A percentile compares a stretch with the other conserved stretches of the same genome.
Conservation (phyloP, 2,113 vertebrate species). For the Chamaea fasciata region DNA sequence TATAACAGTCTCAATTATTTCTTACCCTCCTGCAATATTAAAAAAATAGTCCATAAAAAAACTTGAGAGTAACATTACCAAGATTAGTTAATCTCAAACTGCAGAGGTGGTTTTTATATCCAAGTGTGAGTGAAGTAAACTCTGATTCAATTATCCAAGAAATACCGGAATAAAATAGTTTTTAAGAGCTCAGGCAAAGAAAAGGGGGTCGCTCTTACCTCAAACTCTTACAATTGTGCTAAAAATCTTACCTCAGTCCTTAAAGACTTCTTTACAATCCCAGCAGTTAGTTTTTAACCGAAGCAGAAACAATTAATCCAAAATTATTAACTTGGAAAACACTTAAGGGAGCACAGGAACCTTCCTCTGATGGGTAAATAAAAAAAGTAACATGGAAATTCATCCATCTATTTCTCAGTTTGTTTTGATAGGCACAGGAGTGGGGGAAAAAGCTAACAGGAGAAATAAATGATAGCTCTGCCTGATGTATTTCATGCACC, state of each 20-base stretch:
- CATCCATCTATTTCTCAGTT: neutral
- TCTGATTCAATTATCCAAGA: neutral
- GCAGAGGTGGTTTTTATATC: neutral
- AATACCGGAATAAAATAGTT: neutral
- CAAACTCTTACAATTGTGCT: neutral
- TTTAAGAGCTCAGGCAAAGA: neutral
- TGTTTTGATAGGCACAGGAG: neutral
- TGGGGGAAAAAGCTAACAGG: accelerated
- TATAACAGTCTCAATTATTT: neutral
- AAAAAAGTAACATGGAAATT: neutral
- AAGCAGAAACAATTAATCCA: neutral
- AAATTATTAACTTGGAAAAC: neutral
- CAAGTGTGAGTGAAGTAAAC: neutral
- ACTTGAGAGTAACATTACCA: neutral
- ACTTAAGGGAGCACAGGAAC: neutral
- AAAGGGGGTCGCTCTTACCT: neutral
- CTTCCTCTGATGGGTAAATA: neutral
- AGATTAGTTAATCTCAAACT: neutral
- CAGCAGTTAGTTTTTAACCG: neutral
- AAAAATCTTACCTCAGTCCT: neutral
- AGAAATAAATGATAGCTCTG: neutral
- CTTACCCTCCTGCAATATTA: neutral
- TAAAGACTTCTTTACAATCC: neutral
- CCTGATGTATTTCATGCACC: neutral
- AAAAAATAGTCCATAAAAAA: neutral